Evolutionary conservation across 2,113 vertebrate genomes (phyloP).

Genomic region (Microcebus lehilahytsara): DNA sequence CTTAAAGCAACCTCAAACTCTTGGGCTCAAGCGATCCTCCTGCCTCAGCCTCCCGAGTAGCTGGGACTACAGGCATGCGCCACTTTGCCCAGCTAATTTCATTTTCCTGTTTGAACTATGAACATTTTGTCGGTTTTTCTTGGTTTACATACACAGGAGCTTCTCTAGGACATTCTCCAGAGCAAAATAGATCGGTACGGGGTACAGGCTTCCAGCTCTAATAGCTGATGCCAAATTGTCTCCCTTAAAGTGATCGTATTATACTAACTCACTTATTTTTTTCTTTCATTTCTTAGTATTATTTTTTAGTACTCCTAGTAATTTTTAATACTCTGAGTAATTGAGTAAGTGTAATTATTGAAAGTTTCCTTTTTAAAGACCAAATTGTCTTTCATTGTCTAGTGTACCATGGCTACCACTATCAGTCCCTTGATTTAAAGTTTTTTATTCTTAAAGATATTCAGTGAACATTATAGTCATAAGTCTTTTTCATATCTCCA

Average conservation of each 20-base stretch:
- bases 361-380: conserved; percentile 5
- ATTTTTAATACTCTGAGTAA: too few species aligned
- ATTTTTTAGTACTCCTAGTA: background rate
- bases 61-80: too few species aligned
- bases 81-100: too few species aligned
- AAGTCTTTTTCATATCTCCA: background rate
- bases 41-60: too few species aligned
- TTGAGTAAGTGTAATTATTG: background rate
- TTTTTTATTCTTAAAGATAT: background rate
- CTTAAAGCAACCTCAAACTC: too few species aligned
- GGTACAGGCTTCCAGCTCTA: background rate
- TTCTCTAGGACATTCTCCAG: background rate
- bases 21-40: too few species aligned
- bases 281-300: background rate
- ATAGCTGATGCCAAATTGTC: background rate
- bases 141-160: background rate
- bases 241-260: background rate
- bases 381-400: background rate
- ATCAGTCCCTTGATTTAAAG: background rate
- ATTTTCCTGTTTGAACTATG: background rate
- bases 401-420: background rate
- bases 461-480: background rate
- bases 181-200: background rate
- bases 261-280: background rate
- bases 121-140: background rate